These are phyloP conservation scores for Balanococcus diminutus DNA, from an alignment of 2,888 invertebrate genomes.

Conservation along the genomic window DNA sequence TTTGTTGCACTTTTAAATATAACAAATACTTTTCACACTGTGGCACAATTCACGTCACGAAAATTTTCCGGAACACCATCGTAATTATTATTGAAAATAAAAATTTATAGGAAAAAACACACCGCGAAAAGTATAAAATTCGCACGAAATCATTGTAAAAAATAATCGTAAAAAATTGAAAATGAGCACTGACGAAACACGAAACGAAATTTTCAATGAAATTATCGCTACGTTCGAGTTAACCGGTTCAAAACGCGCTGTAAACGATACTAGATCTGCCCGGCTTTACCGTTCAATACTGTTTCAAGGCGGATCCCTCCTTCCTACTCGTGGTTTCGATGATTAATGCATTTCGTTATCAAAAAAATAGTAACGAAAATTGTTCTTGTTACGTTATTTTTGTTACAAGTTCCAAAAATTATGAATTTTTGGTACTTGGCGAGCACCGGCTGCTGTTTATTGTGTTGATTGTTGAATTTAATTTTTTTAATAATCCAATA, in stretches of 20 bases:
- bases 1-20: not conserved
- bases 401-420: too few relatives aligned
- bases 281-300: constrained; percentile 16
- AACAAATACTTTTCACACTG: not conserved
- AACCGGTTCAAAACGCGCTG: constrained; percentile 46
- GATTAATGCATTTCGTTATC: constrained; percentile 17
- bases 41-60: not conserved
- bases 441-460: too few relatives aligned
- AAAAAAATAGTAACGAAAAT: not conserved
- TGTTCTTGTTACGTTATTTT: not conserved
- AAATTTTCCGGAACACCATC: not conserved
- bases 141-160: not conserved
- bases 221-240: not conserved
- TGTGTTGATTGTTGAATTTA: too few relatives aligned
- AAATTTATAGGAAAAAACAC: not conserved
- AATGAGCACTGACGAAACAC: not conserved
- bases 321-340: not conserved
- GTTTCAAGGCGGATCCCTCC: not conserved
- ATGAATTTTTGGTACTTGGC: too few relatives aligned
- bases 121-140: not conserved
- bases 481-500: too few relatives aligned
- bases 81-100: not conserved
- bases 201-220: constrained; percentile 28
- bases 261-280: constrained; percentile 47
- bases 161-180: not conserved